Percentiles rank a stretch among this genome's conserved stretches.
These are phyloP conservation scores for Xenus cinereus DNA, from an alignment of 2,113 vertebrate species.

Conservation along the genomic window DNA sequence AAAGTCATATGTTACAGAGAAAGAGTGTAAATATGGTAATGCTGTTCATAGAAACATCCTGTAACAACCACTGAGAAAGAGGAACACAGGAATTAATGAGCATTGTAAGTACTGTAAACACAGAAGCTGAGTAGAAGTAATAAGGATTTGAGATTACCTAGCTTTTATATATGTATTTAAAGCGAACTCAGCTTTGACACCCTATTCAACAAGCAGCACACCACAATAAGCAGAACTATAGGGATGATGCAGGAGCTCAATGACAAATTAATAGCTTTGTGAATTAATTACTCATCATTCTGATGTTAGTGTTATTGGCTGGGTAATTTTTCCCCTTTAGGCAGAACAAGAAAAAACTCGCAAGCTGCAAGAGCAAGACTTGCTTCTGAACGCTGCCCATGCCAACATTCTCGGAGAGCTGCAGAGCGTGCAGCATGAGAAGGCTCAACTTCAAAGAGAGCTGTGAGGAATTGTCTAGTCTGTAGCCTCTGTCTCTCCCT, in stretches of 20 bases:
- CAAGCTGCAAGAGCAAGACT: constrained; percentile 73
- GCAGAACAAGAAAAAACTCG: constrained; percentile 61
- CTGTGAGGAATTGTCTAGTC: constrained; percentile 51
- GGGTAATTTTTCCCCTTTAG: constrained; percentile 47
- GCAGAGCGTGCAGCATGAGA: constrained; percentile 63
- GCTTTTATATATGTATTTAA: background rate
- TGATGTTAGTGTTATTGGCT: background rate
- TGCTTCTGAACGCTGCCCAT: constrained; percentile 65
- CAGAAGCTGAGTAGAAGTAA: background rate
- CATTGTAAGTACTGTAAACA: background rate
- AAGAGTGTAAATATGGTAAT: background rate
- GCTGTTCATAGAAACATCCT: background rate
- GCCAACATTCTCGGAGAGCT: constrained; percentile 64
- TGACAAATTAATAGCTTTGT: background rate
- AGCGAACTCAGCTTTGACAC: background rate
- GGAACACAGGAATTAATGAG: background rate
- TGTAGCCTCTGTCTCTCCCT: background rate
- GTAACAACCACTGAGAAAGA: background rate
- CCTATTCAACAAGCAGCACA: background rate
- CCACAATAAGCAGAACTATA: background rate
- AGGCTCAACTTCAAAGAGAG: constrained; percentile 63
- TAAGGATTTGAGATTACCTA: background rate
- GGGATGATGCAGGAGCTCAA: background rate
- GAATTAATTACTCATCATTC: background rate
- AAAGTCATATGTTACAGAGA: background rate